Base-by-base conservation (phyloP, 2,797 vertebrate species). In the Psittacula derbiana region DNA sequence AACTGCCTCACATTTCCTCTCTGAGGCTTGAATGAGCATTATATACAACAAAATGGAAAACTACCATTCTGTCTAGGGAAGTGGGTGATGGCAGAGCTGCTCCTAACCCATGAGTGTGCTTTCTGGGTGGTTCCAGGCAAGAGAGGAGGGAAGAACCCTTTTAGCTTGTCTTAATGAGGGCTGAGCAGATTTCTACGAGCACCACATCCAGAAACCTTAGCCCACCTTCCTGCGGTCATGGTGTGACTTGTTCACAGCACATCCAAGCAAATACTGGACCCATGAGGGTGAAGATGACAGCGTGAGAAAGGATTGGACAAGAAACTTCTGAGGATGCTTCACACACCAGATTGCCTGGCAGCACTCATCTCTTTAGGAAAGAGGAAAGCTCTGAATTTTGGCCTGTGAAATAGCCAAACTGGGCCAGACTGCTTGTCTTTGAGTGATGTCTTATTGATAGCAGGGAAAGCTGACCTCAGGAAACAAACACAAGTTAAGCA, bases 261-360 rank as follows among this genome's bases (percentile, higher is more conserved):
- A 27, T 43, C 66, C 23, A 41, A 41, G 61, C 28, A 10, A 27
- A 12, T 7, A 10, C 25, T 15, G 47, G 43, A 21, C 33, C n/a
- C 0, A 0, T 53, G 16, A 53, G 9, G 16, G 6, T 64, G 62
- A 55, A 33, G 36, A 1, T 49, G 62, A 9, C 31, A 41, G 17
- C 8, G 20, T 25, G 15, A 72, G 23, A 23, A 33, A 58, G 21
- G 46, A 41, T 12, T 15, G 64, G 65, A 23, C 17, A 69, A 16
- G 64, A 69, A 78, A 36, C 15, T 27, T 64, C 38, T 53, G 55
- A 0, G 0, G 33, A 23, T 0, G 1, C 11, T 49, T 12, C 44
- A 6, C 10, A 3, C 2, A 0, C 9, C 16, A 49, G 53, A 23
- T 61, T 2, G 0, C 21, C 72, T 12, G 44, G 64, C 64, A 87